Percentiles rank a stretch among this genome's conserved stretches.
Conservation (phyloP, 37 sponge, comb jelly and placozoan species). For the Cliona cf. orientalis region DNA sequence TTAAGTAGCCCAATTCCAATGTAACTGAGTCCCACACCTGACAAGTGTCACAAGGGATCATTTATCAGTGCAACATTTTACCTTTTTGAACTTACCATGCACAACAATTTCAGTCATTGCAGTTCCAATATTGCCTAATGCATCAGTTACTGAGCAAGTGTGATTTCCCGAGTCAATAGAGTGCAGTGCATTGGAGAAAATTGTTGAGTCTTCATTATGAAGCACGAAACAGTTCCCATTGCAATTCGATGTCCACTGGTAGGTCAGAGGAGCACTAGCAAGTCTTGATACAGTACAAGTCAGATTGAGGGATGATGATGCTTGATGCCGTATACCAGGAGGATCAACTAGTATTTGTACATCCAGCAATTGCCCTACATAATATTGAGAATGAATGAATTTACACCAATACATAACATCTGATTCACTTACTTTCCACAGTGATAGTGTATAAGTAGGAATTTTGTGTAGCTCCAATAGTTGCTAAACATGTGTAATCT, state of each 20-base stretch:
- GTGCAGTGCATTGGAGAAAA: not conserved
- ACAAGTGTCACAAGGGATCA: not conserved
- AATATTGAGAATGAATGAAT: not conserved
- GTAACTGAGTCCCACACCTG: no score
- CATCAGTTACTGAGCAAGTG: constrained; percentile 25
- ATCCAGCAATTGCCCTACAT: not conserved
- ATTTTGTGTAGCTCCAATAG: not conserved
- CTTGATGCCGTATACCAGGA: constrained; percentile 1
- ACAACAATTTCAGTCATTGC: not conserved
- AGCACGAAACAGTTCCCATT: constrained; percentile 4
- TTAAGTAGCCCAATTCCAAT: no score
- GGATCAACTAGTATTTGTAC: not conserved
- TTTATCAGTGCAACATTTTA: no score
- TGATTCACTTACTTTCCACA: constrained; percentile 2
- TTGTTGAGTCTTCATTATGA: not conserved
- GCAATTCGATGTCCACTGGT: constrained; percentile 10
- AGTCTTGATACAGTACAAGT: constrained; percentile 8
- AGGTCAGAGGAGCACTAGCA: constrained; percentile 1
- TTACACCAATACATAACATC: not conserved
- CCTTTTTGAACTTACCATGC: not conserved
- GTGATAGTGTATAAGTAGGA: not conserved
- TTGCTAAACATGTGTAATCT: not conserved
- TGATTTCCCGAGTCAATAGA: constrained; percentile 22
- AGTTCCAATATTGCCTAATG: constrained; percentile 9
- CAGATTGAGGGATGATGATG: not conserved